Conservation (phyloP, 2,888 invertebrate genomes). For the Marasmarcha lunaedactyla region DNA sequence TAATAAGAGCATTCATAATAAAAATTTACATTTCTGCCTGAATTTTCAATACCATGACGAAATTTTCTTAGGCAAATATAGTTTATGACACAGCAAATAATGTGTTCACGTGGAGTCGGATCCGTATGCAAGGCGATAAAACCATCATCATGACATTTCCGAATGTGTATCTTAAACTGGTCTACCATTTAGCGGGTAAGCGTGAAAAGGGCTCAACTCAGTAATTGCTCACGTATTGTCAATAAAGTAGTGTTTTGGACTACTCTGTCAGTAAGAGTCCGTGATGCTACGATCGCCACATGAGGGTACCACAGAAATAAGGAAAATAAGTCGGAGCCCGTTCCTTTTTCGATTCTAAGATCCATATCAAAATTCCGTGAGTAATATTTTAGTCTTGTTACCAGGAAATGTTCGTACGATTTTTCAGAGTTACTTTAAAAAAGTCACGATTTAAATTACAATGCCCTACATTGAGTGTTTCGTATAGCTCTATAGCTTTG, state of each 20-base stretch:
- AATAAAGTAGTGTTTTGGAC: too few relatives aligned
- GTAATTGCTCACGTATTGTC: constrained; percentile 42
- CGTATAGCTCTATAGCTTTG: too few relatives aligned
- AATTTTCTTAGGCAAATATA: background rate
- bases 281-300: constrained; percentile 5
- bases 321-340: too few relatives aligned
- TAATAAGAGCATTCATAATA: background rate
- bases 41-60: background rate
- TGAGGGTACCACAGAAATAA: too few relatives aligned
- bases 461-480: too few relatives aligned
- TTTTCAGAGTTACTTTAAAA: too few relatives aligned
- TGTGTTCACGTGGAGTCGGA: constrained; percentile 7
- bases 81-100: too few relatives aligned
- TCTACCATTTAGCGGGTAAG: constrained; percentile 45
- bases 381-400: too few relatives aligned
- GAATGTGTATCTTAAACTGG: constrained; percentile 26
- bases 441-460: too few relatives aligned
- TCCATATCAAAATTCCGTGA: too few relatives aligned
- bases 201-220: constrained; percentile 52
- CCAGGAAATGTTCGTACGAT: too few relatives aligned
- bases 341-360: too few relatives aligned
- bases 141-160: constrained; percentile 43
- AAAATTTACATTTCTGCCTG: background rate
- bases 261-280: constrained; percentile 4
- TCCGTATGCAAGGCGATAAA: constrained; percentile 26